Conservation (phyloP, 2,797 vertebrate genomes). For the Synaphobranchus kaupii region DNA sequence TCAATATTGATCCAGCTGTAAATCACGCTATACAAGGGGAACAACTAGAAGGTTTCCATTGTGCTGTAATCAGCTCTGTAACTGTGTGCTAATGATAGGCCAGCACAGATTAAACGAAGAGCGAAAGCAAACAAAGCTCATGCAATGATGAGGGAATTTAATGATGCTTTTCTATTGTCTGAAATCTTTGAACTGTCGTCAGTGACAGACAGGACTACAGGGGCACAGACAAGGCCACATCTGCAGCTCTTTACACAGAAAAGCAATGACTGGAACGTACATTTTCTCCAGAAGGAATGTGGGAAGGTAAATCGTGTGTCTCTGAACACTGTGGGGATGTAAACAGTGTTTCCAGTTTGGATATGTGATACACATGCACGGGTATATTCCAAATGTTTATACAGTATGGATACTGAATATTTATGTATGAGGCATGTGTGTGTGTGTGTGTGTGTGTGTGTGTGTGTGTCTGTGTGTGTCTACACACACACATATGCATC, state of each 20-base stretch:
- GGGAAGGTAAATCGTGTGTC: not conserved
- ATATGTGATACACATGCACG: not conserved
- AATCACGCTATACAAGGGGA: not conserved
- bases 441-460: not conserved
- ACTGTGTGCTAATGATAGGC: not conserved
- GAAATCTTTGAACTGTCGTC: not conserved
- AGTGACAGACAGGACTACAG: not conserved
- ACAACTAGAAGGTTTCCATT: not conserved
- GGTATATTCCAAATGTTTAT: not conserved
- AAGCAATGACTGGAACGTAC: not conserved
- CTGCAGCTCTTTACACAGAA: not conserved
- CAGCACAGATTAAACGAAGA: not conserved
- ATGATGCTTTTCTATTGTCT: not conserved
- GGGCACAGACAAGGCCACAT: not conserved
- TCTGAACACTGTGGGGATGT: not conserved
- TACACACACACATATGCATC: slow-evolving; percentile 1
- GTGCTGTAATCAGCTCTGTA: not conserved
- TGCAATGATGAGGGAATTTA: not conserved
- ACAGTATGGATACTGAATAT: not conserved
- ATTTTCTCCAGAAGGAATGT: not conserved
- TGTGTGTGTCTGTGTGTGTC: not conserved
- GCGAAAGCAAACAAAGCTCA: not conserved
- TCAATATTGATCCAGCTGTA: not conserved
- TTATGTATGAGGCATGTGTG: not conserved
- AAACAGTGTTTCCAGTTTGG: not conserved